A percentile compares a stretch with the other conserved stretches of the same genome.
phyloP scores from a whole-genome alignment of 2,888 invertebrate genomes.

The Scaptodrosophila latifasciaeformis region DNA sequence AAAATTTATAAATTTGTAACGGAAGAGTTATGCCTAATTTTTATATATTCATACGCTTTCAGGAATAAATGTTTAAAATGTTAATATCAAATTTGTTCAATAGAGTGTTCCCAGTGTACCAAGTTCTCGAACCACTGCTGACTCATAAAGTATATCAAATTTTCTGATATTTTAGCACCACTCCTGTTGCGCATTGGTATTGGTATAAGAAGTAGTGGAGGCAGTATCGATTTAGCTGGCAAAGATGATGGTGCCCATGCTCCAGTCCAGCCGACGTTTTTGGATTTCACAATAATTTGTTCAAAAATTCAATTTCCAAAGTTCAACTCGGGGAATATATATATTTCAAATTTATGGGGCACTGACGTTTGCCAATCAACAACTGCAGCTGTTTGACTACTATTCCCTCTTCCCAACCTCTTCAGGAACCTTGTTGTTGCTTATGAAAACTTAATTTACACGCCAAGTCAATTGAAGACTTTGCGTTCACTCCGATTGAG shows the following conservation, averaged over 20 bases:
- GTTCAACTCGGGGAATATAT: constrained; percentile 39
- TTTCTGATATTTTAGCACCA: constrained; percentile 36
- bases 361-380: constrained; percentile 53
- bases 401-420: not conserved
- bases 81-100: no score
- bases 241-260: constrained; percentile 10
- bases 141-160: constrained; percentile 62
- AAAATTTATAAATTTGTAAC: no score
- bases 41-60: no score
- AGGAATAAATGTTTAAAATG: no score
- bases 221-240: not conserved
- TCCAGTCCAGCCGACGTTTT: constrained; percentile 29
- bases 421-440: constrained; percentile 34
- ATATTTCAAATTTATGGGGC: constrained; percentile 54
- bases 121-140: no score
- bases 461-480: constrained; percentile 19
- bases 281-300: constrained; percentile 45
- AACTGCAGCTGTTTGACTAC: constrained; percentile 2
- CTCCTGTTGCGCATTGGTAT: no score
- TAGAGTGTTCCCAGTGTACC: no score
- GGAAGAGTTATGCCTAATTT: no score
- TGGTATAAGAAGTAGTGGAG: no score
- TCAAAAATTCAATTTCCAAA: constrained; percentile 54
- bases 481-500: constrained; percentile 48
- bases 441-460: constrained; percentile 62